Conservation (phyloP, 2,888 invertebrate species). For the Luffia ferchaultella region DNA sequence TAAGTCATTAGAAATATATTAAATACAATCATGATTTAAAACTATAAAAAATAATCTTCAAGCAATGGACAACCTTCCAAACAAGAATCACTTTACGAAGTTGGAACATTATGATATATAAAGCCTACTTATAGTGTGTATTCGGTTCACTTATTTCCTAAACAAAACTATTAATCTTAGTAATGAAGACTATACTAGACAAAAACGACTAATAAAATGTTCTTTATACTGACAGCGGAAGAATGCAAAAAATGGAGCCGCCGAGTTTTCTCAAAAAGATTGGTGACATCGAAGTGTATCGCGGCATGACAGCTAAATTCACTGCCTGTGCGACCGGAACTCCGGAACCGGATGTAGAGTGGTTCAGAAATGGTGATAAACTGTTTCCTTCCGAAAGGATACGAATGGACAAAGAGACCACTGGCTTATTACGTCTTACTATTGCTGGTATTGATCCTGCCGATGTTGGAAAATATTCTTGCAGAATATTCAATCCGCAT, state of each 20-base stretch:
- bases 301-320: conserved; percentile 90
- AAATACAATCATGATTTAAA: no score
- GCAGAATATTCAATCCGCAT: conserved; percentile 84
- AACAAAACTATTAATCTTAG: no score
- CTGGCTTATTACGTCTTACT: conserved; percentile 82
- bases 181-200: no score
- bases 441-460: conserved; percentile 79
- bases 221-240: no score
- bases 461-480: conserved; percentile 86
- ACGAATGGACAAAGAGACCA: conserved; percentile 82
- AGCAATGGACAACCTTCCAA: no score
- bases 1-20: no score
- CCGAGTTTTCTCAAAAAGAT: conserved; percentile 90
- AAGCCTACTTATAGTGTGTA: no score
- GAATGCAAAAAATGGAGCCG: conserved; percentile 79
- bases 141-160: no score
- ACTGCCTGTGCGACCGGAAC: conserved; percentile 90
- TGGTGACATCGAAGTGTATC: conserved; percentile 86
- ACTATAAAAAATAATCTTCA: no score
- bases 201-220: no score
- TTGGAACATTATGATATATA: no score
- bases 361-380: conserved; percentile 79
- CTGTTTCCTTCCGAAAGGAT: conserved; percentile 85
- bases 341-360: conserved; percentile 87
- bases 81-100: no score